These are phyloP conservation scores for Brenthis ino DNA, from an alignment of 2,888 invertebrate species.

Conservation along the genomic window DNA sequence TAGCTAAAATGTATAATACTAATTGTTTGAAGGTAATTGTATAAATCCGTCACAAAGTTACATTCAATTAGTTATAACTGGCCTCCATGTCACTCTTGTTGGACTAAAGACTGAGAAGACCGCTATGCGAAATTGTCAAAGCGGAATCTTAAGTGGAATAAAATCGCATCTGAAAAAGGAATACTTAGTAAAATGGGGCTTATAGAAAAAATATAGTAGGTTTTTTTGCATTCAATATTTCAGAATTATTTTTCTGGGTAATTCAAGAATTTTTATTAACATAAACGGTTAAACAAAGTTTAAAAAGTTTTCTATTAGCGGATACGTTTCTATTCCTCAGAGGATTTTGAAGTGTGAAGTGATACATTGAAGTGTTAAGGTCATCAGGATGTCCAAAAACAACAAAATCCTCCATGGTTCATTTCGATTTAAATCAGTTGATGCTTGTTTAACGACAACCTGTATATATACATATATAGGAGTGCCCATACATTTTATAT, in stretches of 20 bases:
- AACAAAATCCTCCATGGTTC: conserved; percentile 30
- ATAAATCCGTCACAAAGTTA: conserved; percentile 32
- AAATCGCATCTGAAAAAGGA: conserved; percentile 13
- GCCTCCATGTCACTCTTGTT: conserved; percentile 49
- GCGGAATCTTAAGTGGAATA: conserved; percentile 25
- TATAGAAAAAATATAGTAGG: background rate
- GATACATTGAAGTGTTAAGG: conserved; percentile 50
- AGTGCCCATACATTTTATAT: conserved; percentile 65
- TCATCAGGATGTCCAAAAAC: conserved; percentile 60
- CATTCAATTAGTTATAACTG: conserved; percentile 21
- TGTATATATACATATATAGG: conserved; percentile 52
- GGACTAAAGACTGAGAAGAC: conserved; percentile 72
- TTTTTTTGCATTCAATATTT: background rate
- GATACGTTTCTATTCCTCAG: conserved; percentile 12
- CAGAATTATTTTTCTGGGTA: background rate
- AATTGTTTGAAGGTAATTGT: conserved; percentile 12
- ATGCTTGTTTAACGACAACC: conserved; percentile 62
- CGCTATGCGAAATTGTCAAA: conserved; percentile 55
- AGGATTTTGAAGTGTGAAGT: background rate
- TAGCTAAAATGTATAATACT: conserved; percentile 12
- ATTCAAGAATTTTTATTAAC: background rate
- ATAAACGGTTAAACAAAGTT: background rate
- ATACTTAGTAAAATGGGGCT: background rate
- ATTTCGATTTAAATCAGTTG: conserved; percentile 24
- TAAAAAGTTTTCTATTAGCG: background rate